A percentile compares a stretch with the other conserved stretches of the same genome.
phyloP scores from a whole-genome alignment of 2,797 vertebrate species.

The Labeo calbasu region DNA sequence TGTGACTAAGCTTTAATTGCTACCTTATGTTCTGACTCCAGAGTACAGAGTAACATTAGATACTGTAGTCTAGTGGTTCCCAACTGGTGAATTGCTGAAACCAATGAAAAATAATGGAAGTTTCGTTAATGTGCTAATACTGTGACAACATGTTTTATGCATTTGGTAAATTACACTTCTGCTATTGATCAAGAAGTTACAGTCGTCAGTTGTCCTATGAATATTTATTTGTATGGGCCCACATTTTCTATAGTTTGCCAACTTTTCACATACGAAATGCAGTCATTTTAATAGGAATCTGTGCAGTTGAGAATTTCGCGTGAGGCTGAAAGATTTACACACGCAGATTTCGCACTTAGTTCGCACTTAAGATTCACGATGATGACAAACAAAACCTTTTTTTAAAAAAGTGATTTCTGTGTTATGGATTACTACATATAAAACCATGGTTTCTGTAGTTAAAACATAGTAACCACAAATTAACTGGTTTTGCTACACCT shows the following conservation, averaged over 20 bases:
- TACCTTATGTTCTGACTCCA: conserved; percentile 32
- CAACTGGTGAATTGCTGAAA: background rate
- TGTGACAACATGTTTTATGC: background rate
- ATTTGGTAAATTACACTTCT: background rate
- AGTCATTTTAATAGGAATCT: background rate
- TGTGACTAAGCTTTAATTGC: conserved; percentile 32
- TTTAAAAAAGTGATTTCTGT: background rate
- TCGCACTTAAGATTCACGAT: no score
- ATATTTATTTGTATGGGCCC: background rate
- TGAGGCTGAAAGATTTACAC: background rate
- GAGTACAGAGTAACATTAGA: background rate
- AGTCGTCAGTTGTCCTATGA: background rate
- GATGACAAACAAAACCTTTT: no score
- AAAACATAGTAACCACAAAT: background rate
- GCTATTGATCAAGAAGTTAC: background rate
- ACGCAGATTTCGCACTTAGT: no score
- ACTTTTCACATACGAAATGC: background rate
- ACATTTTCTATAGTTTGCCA: background rate
- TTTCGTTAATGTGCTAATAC: background rate
- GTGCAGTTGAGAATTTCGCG: background rate
- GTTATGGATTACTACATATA: background rate
- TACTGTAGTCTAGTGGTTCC: conserved; percentile 3
- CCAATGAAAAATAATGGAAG: background rate
- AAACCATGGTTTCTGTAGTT: background rate
- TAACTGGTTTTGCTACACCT: background rate